Conservation (phyloP, 2,888 invertebrate genomes). For the Watsonalla binaria region DNA sequence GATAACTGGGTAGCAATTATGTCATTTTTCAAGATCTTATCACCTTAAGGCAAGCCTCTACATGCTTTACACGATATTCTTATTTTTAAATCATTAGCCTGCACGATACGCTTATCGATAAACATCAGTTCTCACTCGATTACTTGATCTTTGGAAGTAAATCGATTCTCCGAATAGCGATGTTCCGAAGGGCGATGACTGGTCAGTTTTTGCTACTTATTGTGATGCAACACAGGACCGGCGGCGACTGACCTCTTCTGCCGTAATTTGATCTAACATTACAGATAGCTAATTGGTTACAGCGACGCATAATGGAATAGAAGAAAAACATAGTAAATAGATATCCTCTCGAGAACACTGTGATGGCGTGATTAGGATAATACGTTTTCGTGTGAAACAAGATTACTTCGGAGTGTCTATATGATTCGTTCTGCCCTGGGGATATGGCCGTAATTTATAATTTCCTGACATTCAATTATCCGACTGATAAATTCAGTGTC, state of each 20-base stretch:
- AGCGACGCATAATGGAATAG: conserved; percentile 44
- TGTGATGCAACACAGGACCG: conserved; percentile 47
- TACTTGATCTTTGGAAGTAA: conserved; percentile 12
- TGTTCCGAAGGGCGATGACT: conserved; percentile 38
- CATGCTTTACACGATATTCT: not conserved
- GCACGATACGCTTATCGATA: conserved; percentile 13
- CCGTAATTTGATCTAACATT: conserved; percentile 54
- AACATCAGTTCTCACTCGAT: conserved; percentile 13
- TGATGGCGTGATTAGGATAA: conserved; percentile 29
- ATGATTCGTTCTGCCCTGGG: conserved; percentile 38
- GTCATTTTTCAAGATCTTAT: not conserved
- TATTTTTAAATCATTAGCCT: not conserved
- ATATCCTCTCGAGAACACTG: conserved; percentile 23
- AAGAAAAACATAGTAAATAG: conserved; percentile 39
- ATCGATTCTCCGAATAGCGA: conserved; percentile 28
- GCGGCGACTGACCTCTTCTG: conserved; percentile 19
- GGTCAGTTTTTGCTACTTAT: conserved; percentile 41
- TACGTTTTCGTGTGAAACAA: conserved; percentile 15
- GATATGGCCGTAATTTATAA: conserved; percentile 41
- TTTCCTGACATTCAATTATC: conserved; percentile 55
- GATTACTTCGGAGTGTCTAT: conserved; percentile 22
- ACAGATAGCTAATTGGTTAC: conserved; percentile 61
- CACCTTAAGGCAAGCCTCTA: not conserved
- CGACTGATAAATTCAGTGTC: conserved; percentile 47
- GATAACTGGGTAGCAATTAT: not conserved